Conservation (phyloP, 2,888 invertebrate genomes). For the Ctena decussata region DNA sequence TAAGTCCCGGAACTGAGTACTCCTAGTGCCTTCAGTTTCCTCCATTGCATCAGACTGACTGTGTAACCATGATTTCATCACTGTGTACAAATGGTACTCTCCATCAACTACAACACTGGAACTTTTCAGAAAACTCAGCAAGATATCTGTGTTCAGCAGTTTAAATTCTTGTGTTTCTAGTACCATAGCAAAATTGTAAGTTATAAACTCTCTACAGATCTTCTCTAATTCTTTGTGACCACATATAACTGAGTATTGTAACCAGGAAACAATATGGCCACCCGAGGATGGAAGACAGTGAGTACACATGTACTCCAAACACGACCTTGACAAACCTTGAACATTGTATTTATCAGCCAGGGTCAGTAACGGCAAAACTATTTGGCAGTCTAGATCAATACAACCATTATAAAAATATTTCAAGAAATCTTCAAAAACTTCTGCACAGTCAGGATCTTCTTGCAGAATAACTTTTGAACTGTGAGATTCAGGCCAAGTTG, state of each 20-base stretch:
- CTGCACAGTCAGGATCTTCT: constrained; percentile 94
- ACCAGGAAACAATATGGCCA: constrained; percentile 95
- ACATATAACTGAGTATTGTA: constrained; percentile 95
- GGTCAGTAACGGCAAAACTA: constrained; percentile 95
- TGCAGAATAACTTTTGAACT: constrained; percentile 94
- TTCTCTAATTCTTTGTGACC: constrained; percentile 91
- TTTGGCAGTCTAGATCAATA: constrained; percentile 93
- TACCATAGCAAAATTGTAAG: constrained; percentile 96
- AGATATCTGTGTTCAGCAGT: constrained; percentile 93
- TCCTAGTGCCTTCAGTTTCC: neutral
- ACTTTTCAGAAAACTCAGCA: constrained; percentile 93
- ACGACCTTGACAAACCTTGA: constrained; percentile 94
- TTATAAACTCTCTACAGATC: constrained; percentile 88
- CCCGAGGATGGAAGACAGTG: constrained; percentile 95
- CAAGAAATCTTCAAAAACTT: constrained; percentile 95
- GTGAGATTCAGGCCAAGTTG: constrained; percentile 96
- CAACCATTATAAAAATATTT: constrained; percentile 97
- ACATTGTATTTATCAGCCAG: constrained; percentile 98
- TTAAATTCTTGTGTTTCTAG: constrained; percentile 93
- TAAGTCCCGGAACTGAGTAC: constrained; percentile 8
- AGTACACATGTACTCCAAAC: constrained; percentile 95
- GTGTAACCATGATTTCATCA: constrained; percentile 93
- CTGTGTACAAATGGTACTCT: constrained; percentile 94
- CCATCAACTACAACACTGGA: constrained; percentile 94
- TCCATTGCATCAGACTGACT: constrained; percentile 89